Conservation (phyloP, 2,888 invertebrate genomes). For the Agelastica alni region DNA sequence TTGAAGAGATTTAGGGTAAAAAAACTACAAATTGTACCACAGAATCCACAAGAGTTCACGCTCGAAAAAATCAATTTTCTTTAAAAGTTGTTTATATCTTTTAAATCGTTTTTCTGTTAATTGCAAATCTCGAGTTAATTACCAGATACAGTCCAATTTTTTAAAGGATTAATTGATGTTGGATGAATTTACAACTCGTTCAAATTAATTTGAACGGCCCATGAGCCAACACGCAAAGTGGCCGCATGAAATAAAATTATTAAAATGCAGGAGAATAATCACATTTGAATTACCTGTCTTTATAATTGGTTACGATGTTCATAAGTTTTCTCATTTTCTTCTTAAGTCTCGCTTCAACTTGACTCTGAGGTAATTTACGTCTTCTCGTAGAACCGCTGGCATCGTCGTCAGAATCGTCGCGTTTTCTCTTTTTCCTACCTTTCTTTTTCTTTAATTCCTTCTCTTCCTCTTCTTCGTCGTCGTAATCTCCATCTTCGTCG, state of each 20-base stretch:
- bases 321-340: conserved; percentile 85
- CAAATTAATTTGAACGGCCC: too few species aligned
- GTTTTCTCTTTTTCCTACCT: conserved; percentile 60
- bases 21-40: too few species aligned
- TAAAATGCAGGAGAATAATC: not conserved
- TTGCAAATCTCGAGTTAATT: too few species aligned
- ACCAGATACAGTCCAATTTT: too few species aligned
- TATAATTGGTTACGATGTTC: conserved; percentile 84
- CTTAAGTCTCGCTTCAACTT: conserved; percentile 68
- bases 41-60: too few species aligned
- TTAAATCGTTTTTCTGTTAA: too few species aligned
- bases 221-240: too few species aligned
- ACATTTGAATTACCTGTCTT: conserved; percentile 67
- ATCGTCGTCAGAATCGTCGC: conserved; percentile 55
- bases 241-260: not conserved
- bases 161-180: too few species aligned
- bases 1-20: too few species aligned
- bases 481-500: conserved; percentile 84
- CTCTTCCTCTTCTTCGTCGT: conserved; percentile 74
- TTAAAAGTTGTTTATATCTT: too few species aligned
- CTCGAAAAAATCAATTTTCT: too few species aligned
- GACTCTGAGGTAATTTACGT: conserved; percentile 54
- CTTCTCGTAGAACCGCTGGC: conserved; percentile 49
- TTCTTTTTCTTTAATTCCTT: conserved; percentile 63
- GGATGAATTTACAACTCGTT: too few species aligned